A percentile compares a stretch with the other conserved stretches of the same genome.
Evolutionary conservation across 2,113 vertebrate genomes (phyloP).

Genomic region (Scalopus aquaticus): DNA sequence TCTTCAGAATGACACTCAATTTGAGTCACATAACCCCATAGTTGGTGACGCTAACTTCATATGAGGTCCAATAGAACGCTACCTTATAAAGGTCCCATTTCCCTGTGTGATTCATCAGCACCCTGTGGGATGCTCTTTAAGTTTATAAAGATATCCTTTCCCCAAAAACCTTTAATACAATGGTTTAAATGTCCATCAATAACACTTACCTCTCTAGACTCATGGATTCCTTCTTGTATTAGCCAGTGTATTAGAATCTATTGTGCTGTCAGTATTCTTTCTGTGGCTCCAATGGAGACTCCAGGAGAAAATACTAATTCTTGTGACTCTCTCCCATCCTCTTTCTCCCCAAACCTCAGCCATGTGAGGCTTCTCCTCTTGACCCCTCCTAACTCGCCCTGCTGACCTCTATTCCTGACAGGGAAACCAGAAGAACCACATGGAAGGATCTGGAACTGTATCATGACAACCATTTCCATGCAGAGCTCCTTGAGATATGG

Average conservation of each 20-base stretch:
- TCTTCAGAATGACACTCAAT: not conserved
- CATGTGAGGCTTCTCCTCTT: not conserved
- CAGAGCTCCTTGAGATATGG: not conserved
- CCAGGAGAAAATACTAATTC: not conserved
- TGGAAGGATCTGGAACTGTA: not conserved
- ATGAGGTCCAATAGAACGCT: not conserved
- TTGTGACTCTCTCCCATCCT: not conserved
- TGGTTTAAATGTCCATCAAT: too few species aligned
- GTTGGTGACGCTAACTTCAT: not conserved
- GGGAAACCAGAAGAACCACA: not conserved
- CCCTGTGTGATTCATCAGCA: not conserved
- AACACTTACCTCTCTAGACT: not conserved
- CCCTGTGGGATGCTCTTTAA: not conserved
- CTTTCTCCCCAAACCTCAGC: not conserved
- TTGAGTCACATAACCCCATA: not conserved
- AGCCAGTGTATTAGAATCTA: not conserved
- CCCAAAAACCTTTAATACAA: not conserved
- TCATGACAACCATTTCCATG: not conserved
- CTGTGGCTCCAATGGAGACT: not conserved
- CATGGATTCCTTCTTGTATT: not conserved
- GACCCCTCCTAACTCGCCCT: not conserved
- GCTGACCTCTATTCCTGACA: not conserved
- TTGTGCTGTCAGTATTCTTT: not conserved
- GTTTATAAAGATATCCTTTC: not conserved
- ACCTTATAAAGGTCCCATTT: not conserved